Conservation (phyloP, 2,888 invertebrate genomes). For the Tetranychus piercei region DNA sequence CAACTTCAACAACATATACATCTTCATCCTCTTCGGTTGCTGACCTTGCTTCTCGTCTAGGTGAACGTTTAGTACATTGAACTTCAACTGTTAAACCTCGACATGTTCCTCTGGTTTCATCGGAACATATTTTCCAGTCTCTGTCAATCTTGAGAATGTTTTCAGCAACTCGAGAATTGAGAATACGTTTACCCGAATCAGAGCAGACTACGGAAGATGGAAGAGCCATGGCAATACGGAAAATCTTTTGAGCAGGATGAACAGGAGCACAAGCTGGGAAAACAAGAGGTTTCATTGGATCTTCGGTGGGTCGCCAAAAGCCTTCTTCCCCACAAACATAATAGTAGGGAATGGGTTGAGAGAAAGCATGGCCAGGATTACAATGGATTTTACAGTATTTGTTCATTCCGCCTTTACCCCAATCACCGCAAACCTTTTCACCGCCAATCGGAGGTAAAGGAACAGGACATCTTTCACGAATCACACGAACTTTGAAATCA, state of each 20-base stretch:
- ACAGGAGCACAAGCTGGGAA: conserved; percentile 77
- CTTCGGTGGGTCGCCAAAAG: conserved; percentile 63
- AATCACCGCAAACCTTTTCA: conserved; percentile 72
- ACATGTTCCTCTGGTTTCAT: conserved; percentile 39
- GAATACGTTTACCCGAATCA: conserved; percentile 77
- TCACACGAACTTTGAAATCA: conserved; percentile 69
- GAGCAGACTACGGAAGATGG: conserved; percentile 90
- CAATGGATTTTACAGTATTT: conserved; percentile 83
- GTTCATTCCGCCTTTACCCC: conserved; percentile 89
- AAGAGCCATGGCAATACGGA: conserved; percentile 81
- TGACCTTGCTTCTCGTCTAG: conserved; percentile 27
- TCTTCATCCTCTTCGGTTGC: conserved; percentile 10
- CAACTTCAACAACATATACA: conserved; percentile 60
- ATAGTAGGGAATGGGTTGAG: conserved; percentile 80
- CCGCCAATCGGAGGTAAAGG: conserved; percentile 77
- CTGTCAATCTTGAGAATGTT: conserved; percentile 76
- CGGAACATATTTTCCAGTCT: conserved; percentile 92
- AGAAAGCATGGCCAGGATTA: conserved; percentile 63
- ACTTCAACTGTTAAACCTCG: conserved; percentile 52
- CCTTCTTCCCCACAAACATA: conserved; percentile 97
- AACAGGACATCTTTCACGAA: conserved; percentile 76
- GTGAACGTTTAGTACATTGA: conserved; percentile 51
- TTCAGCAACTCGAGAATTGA: conserved; percentile 66
- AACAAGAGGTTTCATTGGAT: conserved; percentile 53
- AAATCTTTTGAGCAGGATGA: conserved; percentile 78